A percentile compares a stretch with the other conserved stretches of the same genome.
Conservation (phyloP, 2,113 vertebrate species). For the Heterotis niloticus region DNA sequence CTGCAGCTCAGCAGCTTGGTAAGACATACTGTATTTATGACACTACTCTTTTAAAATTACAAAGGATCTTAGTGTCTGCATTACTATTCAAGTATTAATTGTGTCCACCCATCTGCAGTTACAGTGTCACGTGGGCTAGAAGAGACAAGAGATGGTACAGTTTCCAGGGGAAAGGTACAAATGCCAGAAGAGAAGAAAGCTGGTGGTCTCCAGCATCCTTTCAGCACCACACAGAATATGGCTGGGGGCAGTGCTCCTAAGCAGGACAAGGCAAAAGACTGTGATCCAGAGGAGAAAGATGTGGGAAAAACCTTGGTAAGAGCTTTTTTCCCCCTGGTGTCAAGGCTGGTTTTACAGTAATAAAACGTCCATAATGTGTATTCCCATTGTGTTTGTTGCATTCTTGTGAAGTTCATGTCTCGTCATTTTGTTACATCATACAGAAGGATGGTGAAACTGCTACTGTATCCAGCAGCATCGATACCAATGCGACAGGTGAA, state of each 20-base stretch:
- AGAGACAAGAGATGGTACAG: conserved; percentile 52
- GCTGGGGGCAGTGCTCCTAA: conserved; percentile 72
- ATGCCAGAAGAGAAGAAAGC: conserved; percentile 71
- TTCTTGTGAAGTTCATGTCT: no score
- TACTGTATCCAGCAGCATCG: conserved; percentile 21
- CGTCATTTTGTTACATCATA: conserved; percentile 39
- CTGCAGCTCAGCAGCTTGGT: neutral
- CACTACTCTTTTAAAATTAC: no score
- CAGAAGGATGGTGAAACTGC: conserved; percentile 36
- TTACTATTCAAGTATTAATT: no score
- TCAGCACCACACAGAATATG: conserved; percentile 72
- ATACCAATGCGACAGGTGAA: neutral
- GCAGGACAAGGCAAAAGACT: conserved; percentile 66
- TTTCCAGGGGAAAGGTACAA: conserved; percentile 75
- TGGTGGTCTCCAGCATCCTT: conserved; percentile 69
- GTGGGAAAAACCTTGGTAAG: conserved; percentile 70
- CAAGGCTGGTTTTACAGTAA: neutral
- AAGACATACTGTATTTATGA: neutral
- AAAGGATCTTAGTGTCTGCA: neutral
- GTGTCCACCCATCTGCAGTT: neutral
- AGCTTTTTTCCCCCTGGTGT: neutral
- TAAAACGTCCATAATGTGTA: neutral
- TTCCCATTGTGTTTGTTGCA: neutral
- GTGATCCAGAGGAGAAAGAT: conserved; percentile 70
- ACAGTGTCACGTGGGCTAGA: neutral